Conservation (phyloP, 2,113 vertebrate species). For the Ceratotherium simum region DNA sequence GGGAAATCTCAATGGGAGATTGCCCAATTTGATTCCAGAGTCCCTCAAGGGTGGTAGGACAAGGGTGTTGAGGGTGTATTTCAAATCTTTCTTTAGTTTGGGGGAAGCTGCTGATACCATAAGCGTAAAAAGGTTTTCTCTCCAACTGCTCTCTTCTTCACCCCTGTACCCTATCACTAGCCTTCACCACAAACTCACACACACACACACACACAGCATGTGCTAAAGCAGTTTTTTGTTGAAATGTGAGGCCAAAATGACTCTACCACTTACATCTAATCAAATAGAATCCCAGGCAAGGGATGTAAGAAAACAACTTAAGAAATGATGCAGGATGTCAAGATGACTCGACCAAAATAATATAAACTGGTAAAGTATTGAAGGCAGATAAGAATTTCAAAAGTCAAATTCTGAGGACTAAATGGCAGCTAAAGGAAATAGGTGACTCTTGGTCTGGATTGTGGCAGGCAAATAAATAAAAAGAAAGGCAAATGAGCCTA, state of each 20-base stretch:
- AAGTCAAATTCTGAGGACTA: background rate
- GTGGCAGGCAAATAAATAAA: background rate
- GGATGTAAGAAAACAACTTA: background rate
- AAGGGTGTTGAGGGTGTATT: background rate
- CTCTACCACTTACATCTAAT: background rate
- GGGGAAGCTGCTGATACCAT: background rate
- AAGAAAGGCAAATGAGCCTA: background rate
- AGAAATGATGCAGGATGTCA: conserved; percentile 24
- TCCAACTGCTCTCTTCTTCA: background rate
- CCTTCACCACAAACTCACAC: background rate
- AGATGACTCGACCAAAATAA: background rate
- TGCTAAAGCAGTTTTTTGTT: background rate
- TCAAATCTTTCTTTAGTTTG: background rate
- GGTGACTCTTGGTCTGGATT: background rate
- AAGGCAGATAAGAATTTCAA: background rate
- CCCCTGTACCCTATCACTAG: background rate
- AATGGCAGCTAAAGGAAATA: background rate
- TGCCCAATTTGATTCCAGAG: background rate
- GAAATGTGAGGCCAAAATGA: background rate
- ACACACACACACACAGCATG: background rate
- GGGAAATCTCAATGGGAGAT: background rate
- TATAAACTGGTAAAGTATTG: background rate
- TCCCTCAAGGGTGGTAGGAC: background rate
- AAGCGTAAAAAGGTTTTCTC: background rate
- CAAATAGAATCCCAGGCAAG: background rate